Base-by-base conservation (phyloP, 2,888 invertebrate species). In the Mesorhabditis spiculigera region DNA sequence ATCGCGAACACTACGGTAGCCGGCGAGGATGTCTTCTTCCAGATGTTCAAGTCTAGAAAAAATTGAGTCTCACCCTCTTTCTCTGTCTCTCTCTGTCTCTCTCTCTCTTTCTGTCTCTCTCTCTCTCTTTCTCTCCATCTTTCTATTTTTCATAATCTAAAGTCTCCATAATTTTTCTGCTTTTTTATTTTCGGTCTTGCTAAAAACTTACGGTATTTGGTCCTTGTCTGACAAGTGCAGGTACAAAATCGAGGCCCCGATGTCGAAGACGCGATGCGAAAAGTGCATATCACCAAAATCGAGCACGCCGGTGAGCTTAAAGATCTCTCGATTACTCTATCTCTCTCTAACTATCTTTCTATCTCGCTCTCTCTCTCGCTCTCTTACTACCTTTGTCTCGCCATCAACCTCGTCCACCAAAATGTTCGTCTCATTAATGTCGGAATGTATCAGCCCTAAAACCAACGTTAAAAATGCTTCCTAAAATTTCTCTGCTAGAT, bases 271-370 rank as follows among this genome's bases (percentile, higher is more conserved):
- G 10, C 58, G 58, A 50, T 50, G 58, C n/a, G 58, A 50, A n/a
- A 50, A 50, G 58, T 50, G 58, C 58, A 50, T 50, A 50, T 50
- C 58, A 13, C 58, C 58, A n/a, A 50, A 50, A 50, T 50, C 58
- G 10, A 50, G n/a, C 58, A 50, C 58, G 8, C 58, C 58, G n/a
- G 10, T 50, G 58, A 50, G 1, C 58, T 50, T 13, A n/a, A 50
- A 50, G 3, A 28, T 28, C 28, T 28, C 28, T 28, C 28, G 28
- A 28, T 28, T 28, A 28, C 28, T 28, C 28, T 28, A 28, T 28
- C 28, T 28, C 28, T 28, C 28, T 28, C 28, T 28, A 28, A 1
- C 28, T 28, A 1, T 28, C 28, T 1, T 28, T 28, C 28, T 28
- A 28, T 28, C 28, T 3, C 28, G 28, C 28, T 28, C 28, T 3